Base-by-base conservation (phyloP, 1,140 invertebrate genomes). In the Drosophila tsacasi region DNA sequence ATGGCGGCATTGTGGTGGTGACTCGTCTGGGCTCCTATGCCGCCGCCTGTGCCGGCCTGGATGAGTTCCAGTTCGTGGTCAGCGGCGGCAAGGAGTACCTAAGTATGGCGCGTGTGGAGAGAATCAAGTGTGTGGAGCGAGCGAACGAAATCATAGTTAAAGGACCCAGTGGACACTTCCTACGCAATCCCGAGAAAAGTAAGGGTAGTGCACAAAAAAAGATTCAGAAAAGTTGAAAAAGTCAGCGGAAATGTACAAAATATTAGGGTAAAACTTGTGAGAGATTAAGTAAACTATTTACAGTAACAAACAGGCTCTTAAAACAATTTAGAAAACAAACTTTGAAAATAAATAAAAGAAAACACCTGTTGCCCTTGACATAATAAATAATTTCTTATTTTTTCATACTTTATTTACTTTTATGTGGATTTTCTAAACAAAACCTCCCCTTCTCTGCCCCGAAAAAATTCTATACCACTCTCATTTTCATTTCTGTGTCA, bases 401-500 rank as follows among this genome's bases (percentile, higher is more conserved):
- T 25, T 52, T 37, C 5, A 12, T 7, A 37, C 78, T 65, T 10
- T 42, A 63, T 50, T 60, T 62, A 65, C 49, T 67, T 78, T 66
- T 57, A 39, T 59, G 60, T 64, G 44, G 68, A 61, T 66, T 85
- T 50, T 25, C 35, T n/a, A 4, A 5, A n/a, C 21, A 40, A 25
- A 10, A 23, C 15, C 12, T 10, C 6, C 5, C 32, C n/a, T 7
- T 19, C 4, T 19, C 2, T 5, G 6, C 19, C 23, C 15, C 3
- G 2, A 4, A 8, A 7, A 54, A 69, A 50, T 21, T 13, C 30
- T 47, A 57, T 54, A 32, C 55, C 37, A 54, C 68, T 75, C 60
- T 85, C 68, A 50, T 66, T 85, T 85, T 81, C 65, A 65, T 66
- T 84, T 85, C 35, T 25, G 67, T 78, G 58, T 75, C 66, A 60